Conservation (phyloP, 2,888 invertebrate species). For the Agapetus fuscipes region DNA sequence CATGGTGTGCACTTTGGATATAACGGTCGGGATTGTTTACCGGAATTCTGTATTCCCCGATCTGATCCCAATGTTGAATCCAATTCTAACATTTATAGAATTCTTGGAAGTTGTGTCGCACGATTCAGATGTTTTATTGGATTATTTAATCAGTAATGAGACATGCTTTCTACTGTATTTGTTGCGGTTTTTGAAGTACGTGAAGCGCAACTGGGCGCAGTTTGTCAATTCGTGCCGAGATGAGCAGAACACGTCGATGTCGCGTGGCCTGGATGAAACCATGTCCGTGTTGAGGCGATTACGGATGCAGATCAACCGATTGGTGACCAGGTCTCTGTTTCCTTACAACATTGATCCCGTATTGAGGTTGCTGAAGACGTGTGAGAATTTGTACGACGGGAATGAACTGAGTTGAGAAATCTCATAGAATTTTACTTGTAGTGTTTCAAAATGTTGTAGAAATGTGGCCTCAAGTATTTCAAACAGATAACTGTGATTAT, state of each 20-base stretch:
- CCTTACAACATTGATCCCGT: conserved; percentile 88
- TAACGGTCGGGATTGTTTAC: conserved; percentile 76
- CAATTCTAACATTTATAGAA: conserved; percentile 77
- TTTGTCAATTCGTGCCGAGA: conserved; percentile 69
- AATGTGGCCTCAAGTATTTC: too few species aligned
- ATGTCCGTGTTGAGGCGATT: conserved; percentile 76
- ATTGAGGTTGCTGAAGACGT: conserved; percentile 69
- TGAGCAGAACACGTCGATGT: conserved; percentile 42
- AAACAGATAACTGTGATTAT: too few species aligned
- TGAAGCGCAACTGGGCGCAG: conserved; percentile 72
- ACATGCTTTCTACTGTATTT: conserved; percentile 83
- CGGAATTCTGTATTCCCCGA: conserved; percentile 73
- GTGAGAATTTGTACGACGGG: conserved; percentile 77
- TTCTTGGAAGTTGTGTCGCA: conserved; percentile 76
- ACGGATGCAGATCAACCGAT: conserved; percentile 67
- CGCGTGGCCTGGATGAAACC: conserved; percentile 61
- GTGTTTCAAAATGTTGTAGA: too few species aligned
- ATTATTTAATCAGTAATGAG: conserved; percentile 82
- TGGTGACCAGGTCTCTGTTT: conserved; percentile 74
- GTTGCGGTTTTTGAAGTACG: conserved; percentile 74
- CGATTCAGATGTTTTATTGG: conserved; percentile 70
- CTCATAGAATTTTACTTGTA: too few species aligned
- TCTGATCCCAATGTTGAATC: conserved; percentile 72
- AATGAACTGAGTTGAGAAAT: conserved; percentile 63
- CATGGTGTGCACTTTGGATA: conserved; percentile 85